These are phyloP conservation scores for Oryctes rhinoceros DNA, from an alignment of 1,140 invertebrate species.

Conservation along the genomic window DNA sequence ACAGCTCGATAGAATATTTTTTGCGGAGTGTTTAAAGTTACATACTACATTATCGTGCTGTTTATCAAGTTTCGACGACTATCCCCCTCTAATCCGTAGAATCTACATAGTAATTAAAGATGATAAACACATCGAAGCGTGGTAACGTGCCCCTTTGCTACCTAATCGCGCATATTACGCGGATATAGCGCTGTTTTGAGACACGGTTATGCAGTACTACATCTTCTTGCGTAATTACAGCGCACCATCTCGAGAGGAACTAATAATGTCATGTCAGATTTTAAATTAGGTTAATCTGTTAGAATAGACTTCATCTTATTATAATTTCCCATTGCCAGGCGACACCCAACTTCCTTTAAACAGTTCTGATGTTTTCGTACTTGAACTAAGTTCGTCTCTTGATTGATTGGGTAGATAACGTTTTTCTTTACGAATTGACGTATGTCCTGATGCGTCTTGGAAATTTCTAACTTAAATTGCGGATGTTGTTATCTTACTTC, in stretches of 20 bases:
- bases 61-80: constrained; percentile 1
- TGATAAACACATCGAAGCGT: not conserved
- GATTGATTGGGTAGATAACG: not conserved
- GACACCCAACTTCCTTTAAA: not conserved
- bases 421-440: not conserved
- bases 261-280: constrained; percentile 13
- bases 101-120: constrained; percentile 11
- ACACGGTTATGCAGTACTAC: constrained; percentile 3
- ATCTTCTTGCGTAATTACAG: not conserved
- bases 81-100: not conserved
- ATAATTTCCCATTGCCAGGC: not conserved
- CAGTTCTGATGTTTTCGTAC: constrained; percentile 9
- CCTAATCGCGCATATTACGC: constrained; percentile 17
- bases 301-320: constrained; percentile 15
- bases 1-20: not conserved
- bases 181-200: not conserved
- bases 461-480: not conserved
- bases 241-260: not conserved
- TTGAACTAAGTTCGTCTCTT: not conserved
- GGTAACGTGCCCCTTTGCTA: not conserved
- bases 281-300: constrained; percentile 4
- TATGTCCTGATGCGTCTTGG: not conserved
- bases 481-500: not conserved
- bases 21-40: not conserved
- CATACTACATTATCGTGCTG: not conserved